Conservation (phyloP, 2,113 vertebrate genomes). For the Rynchops niger region DNA sequence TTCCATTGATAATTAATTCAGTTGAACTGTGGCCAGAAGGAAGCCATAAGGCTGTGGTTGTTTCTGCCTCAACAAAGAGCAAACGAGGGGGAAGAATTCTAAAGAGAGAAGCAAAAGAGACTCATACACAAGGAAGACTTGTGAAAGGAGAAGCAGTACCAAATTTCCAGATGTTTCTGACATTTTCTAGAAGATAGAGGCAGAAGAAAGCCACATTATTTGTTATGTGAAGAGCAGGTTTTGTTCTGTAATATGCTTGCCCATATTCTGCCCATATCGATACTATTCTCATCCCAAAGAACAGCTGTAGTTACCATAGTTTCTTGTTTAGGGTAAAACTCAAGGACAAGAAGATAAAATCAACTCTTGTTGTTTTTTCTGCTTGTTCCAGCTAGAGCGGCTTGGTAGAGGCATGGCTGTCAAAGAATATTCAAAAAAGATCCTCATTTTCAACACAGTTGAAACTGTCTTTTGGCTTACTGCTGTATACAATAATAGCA, state of each 20-base stretch:
- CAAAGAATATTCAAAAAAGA: not conserved
- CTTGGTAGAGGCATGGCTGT: not conserved
- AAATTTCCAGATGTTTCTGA: conserved; percentile 39
- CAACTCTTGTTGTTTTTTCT: not conserved
- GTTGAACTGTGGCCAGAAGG: not conserved
- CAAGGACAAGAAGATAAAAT: not conserved
- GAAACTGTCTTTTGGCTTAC: not conserved
- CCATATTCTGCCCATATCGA: not conserved
- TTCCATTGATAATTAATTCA: not conserved
- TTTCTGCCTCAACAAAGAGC: not conserved
- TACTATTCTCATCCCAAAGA: not conserved
- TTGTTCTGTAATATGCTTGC: not conserved
- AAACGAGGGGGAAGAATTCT: not conserved
- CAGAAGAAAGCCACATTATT: not conserved
- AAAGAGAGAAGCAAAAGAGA: not conserved
- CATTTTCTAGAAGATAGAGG: not conserved
- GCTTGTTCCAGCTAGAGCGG: not conserved
- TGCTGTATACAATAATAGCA: not conserved
- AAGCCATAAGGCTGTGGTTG: not conserved
- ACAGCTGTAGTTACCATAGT: not conserved
- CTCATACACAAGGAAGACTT: not conserved
- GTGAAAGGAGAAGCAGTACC: not conserved
- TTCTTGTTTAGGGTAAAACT: not conserved
- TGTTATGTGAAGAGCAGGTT: not conserved
- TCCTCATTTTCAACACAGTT: not conserved